Conservation (phyloP, 2,888 invertebrate genomes). For the Ctenicera cuprea region DNA sequence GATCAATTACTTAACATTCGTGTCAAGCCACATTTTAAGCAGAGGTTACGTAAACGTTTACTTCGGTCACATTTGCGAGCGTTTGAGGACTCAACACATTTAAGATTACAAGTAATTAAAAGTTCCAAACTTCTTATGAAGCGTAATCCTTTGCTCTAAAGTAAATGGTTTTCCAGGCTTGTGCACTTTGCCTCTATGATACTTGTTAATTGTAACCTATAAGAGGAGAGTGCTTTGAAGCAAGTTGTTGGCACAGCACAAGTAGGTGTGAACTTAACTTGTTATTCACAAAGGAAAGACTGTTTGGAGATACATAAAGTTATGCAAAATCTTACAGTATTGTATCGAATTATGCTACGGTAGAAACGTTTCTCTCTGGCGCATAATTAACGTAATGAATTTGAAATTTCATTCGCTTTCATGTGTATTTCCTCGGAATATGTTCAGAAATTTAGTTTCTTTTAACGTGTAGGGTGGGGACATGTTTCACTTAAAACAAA, state of each 20-base stretch:
- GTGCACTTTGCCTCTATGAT: conserved; percentile 51
- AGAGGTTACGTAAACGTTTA: conserved; percentile 20
- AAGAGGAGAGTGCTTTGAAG: conserved; percentile 45
- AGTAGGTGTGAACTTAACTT: conserved; percentile 35
- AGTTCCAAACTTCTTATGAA: conserved; percentile 60
- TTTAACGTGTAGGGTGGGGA: no score
- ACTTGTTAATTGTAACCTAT: conserved; percentile 51
- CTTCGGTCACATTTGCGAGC: conserved; percentile 40
- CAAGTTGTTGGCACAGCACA: conserved; percentile 29
- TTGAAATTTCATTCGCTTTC: neutral
- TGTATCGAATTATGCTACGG: no score
- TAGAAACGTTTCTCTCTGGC: no score
- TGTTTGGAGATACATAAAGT: neutral
- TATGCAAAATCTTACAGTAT: conserved; percentile 3
- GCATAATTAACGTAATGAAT: no score
- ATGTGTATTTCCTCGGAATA: neutral
- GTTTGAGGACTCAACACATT: conserved; percentile 46
- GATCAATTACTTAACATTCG: no score
- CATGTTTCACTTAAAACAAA: conserved; percentile 2
- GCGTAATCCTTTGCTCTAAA: conserved; percentile 60
- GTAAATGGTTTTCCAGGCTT: conserved; percentile 58
- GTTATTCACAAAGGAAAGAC: conserved; percentile 19
- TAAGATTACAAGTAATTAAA: conserved; percentile 60
- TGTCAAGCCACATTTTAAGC: neutral
- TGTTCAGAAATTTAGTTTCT: no score